Base-by-base conservation (phyloP, 2,888 invertebrate species). In the Alloplasta piceator region DNA sequence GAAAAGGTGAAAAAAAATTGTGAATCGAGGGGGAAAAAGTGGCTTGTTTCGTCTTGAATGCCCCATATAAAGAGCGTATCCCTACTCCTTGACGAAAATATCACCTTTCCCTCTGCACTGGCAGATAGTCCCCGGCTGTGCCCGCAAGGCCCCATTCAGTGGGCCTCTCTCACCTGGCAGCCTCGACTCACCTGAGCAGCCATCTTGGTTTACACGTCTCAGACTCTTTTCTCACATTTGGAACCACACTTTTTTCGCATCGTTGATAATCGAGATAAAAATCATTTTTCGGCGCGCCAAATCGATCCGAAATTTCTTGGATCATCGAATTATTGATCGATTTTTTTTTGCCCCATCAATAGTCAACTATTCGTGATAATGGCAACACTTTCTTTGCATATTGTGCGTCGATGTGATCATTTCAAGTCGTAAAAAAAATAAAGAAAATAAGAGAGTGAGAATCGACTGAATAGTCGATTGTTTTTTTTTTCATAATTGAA, bases 141-240 rank as follows among this genome's bases (percentile, higher is more conserved):
- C 14, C 67, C 61, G 58, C 64, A 36, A 73, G 79, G 64, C 79
- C 79, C 76, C 76, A 82, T 82, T 82, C 76, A 66, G 82, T 61
- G 72, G 79, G 76, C 48, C 75, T 79, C 72, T 50, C 82, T 84
- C 80, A 85, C 85, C 85, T 86, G 85, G 85, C 88, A 84, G 87
- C 83, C 85, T 85, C 82, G 73, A 67, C 85, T 84, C 83, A 85
- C 80, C 85, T 78, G 84, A 73, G 80, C 80, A 73, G 89, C 89
- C 89, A 89, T 89, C 88, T 89, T 89, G 86, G 82, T 68, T 68
- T 26, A 73, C 63, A 73, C 76, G 76, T 80, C 63, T 80, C 67
- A 77, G 48, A 71, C 82, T 82, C 78, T 86, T 86, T n/a, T 48
- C 48, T 38, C 56, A 3, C 74, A 67, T 52, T 12, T 36, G 50